phyloP scores from a whole-genome alignment of 1,140 invertebrate genomes.

The Achroia grisella region DNA sequence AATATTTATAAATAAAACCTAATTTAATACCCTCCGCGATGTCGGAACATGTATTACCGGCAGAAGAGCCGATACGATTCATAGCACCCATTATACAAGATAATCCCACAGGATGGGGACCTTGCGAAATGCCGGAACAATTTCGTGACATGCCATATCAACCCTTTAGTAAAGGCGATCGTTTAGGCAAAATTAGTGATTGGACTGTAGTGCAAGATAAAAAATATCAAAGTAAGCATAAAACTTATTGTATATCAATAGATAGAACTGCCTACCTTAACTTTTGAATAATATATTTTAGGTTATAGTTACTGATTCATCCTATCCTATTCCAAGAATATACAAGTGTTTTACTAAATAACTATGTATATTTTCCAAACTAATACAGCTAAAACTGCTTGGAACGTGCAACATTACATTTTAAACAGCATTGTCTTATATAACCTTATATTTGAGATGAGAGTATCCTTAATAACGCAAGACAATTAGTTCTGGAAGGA shows the following conservation, averaged over 20 bases:
- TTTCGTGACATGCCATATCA: slow-evolving; percentile 99
- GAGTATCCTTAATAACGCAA: too few relatives aligned
- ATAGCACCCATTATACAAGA: slow-evolving; percentile 86
- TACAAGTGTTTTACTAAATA: slow-evolving; percentile 5
- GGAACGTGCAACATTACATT: too few relatives aligned
- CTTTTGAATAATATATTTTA: slow-evolving; percentile 9
- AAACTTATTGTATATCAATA: too few relatives aligned
- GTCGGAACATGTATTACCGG: slow-evolving; percentile 66
- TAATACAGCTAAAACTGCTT: too few relatives aligned
- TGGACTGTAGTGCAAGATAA: slow-evolving; percentile 98
- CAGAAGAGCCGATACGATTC: slow-evolving; percentile 73
- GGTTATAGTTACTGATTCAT: slow-evolving; percentile 32
- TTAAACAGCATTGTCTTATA: too few relatives aligned
- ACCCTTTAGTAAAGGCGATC: slow-evolving; percentile 97
- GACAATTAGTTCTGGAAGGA: too few relatives aligned
- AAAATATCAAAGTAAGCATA: slow-evolving; percentile 91
- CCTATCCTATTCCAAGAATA: too few relatives aligned
- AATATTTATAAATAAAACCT: slow-evolving; percentile 1
- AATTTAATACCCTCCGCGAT: slow-evolving; percentile 23
- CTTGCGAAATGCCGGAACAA: slow-evolving; percentile 93
- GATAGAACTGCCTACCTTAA: too few relatives aligned
- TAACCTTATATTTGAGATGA: too few relatives aligned
- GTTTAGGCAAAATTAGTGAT: slow-evolving; percentile 97
- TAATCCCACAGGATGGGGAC: slow-evolving; percentile 96
- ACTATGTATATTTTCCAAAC: too few relatives aligned